Evolutionary conservation across 2,797 vertebrate genomes (phyloP).

Genomic region (Sebastes alutus): DNA sequence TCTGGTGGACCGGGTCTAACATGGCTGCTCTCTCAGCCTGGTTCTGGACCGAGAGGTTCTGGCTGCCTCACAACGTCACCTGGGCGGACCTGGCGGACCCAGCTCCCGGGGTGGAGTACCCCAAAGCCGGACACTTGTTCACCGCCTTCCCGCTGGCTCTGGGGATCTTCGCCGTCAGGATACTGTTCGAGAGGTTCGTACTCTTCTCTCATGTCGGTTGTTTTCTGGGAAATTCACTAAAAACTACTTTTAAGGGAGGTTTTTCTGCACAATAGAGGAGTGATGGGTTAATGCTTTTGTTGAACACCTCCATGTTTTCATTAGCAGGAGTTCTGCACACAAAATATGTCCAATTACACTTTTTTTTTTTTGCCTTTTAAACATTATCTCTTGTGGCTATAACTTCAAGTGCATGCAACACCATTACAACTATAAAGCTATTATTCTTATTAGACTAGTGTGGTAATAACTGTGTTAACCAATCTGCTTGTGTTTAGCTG

Average conservation of each 20-base stretch:
- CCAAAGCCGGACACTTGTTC: conserved; percentile 88
- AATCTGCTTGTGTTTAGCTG: too few species aligned
- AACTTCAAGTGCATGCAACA: too few species aligned
- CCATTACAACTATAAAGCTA: too few species aligned
- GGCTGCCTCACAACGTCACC: conserved; percentile 96
- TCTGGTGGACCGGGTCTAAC: conserved; percentile 29
- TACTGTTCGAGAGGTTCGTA: conserved; percentile 93
- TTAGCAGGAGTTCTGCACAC: not conserved
- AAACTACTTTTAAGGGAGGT: not conserved
- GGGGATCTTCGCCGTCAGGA: conserved; percentile 88
- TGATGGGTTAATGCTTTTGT: conserved; percentile 24
- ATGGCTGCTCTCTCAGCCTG: conserved; percentile 91
- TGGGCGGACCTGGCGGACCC: conserved; percentile 92
- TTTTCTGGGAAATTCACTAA: not conserved
- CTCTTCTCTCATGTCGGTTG: too few species aligned
- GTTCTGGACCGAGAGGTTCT: conserved; percentile 97
- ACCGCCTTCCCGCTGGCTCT: conserved; percentile 89
- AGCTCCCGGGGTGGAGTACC: conserved; percentile 85
- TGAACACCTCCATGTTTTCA: not conserved
- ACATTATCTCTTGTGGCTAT: too few species aligned
- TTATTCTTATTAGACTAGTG: too few species aligned
- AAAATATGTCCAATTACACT: fast-evolving
- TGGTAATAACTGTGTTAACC: too few species aligned
- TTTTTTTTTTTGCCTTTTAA: not conserved
- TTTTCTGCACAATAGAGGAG: not conserved